These are phyloP conservation scores for Oxyruncus cristatus DNA, from an alignment of 2,113 vertebrate genomes.

Conservation along the genomic window DNA sequence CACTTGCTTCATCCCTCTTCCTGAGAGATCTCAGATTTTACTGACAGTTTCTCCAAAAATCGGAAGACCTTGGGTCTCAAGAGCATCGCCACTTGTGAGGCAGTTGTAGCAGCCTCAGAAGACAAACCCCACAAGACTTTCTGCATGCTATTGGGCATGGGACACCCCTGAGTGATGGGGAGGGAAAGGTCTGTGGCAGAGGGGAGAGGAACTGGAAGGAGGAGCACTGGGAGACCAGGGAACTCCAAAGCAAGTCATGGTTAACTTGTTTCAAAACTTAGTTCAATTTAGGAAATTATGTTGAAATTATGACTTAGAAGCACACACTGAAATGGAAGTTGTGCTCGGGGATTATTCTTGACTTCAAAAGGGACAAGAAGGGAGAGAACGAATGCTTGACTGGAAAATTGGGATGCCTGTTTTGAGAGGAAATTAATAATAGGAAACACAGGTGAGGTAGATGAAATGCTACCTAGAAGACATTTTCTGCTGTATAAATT, in stretches of 20 bases:
- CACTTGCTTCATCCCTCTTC: background rate
- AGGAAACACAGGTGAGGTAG: background rate
- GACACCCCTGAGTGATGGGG: background rate
- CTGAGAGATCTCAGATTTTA: background rate
- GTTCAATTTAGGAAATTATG: background rate
- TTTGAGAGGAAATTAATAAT: constrained; percentile 14
- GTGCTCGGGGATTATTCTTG: background rate
- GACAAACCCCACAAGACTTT: background rate
- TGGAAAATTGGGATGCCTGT: background rate
- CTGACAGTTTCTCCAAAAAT: background rate
- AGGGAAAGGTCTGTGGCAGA: background rate
- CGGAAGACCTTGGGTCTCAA: background rate
- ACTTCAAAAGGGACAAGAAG: background rate
- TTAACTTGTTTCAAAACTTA: background rate
- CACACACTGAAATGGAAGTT: background rate
- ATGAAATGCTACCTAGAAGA: background rate
- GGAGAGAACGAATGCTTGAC: background rate
- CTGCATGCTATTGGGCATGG: background rate
- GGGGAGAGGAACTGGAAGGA: background rate
- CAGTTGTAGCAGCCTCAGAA: background rate
- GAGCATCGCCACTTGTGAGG: background rate
- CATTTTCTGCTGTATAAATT: background rate
- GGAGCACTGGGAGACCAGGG: background rate
- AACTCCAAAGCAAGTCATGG: background rate
- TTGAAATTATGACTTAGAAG: background rate